Percentiles rank a stretch among this genome's conserved stretches.
phyloP scores from a whole-genome alignment of 2,797 vertebrate species.

The Liparis tanakae region DNA sequence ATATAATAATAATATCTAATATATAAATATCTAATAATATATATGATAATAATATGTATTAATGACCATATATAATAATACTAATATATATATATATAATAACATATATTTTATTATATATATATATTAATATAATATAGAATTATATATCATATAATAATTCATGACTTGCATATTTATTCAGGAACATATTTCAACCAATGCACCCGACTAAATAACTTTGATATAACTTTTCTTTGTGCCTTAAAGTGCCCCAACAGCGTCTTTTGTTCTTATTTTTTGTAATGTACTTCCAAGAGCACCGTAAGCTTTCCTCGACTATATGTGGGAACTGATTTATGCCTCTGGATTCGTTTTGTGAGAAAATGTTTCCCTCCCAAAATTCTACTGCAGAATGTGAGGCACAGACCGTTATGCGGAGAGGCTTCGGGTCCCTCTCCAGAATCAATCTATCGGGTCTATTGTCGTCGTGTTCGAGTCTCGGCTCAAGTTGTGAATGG shows the following conservation, averaged over 20 bases:
- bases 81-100: no score
- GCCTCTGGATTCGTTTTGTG: not conserved
- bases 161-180: not conserved
- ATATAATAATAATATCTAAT: no score
- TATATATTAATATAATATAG: no score
- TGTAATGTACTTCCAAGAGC: not conserved
- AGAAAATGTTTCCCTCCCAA: not conserved
- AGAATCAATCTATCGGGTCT: conserved; percentile 8
- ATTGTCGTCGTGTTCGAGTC: conserved; percentile 12
- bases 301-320: not conserved
- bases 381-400: conserved; percentile 2
- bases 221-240: not conserved
- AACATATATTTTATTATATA: no score
- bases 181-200: not conserved
- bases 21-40: no score
- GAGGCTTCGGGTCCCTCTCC: conserved; percentile 4
- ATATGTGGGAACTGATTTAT: not conserved
- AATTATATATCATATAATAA: not conserved
- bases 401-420: not conserved
- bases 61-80: no score
- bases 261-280: conserved; percentile 5
- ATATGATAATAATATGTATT: no score
- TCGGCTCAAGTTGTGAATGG: conserved; percentile 21
- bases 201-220: not conserved
- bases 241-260: not conserved